These are phyloP conservation scores for Oscheius sp. DNA, from an alignment of 2,888 invertebrate species.

Conservation along the genomic window DNA sequence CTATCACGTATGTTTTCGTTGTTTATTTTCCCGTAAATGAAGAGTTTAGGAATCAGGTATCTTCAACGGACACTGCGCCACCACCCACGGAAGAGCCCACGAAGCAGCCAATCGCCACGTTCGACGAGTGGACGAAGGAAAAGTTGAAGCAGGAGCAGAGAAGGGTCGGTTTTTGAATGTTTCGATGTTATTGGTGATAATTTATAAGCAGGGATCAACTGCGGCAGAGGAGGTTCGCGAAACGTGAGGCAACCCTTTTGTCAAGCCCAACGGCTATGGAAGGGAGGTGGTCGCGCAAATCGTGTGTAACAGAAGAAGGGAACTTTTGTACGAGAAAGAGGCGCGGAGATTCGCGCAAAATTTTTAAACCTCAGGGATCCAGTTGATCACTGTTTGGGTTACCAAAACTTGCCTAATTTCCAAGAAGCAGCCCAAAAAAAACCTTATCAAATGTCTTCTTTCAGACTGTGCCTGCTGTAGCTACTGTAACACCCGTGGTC, in stretches of 20 bases:
- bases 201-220: not conserved
- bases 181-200: not conserved
- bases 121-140: slow-evolving; percentile 66
- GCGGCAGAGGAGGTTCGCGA: not conserved
- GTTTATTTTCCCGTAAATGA: not conserved
- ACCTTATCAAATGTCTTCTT: not conserved
- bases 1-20: slow-evolving; percentile 34
- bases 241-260: not conserved
- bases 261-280: too few species aligned
- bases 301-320: too few species aligned
- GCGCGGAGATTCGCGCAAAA: too few species aligned
- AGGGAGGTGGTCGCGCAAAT: too few species aligned
- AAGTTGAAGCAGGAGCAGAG: slow-evolving; percentile 52
- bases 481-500: not conserved
- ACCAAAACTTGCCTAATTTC: too few species aligned
- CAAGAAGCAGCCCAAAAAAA: not conserved
- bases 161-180: slow-evolving; percentile 7
- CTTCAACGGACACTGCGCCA: slow-evolving; percentile 2
- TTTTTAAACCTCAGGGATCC: too few species aligned
- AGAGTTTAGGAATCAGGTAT: not conserved
- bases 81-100: slow-evolving; percentile 25
- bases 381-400: too few species aligned
- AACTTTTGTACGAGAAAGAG: too few species aligned
- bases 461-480: slow-evolving; percentile 1
- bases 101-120: slow-evolving; percentile 62